Base-by-base conservation (phyloP, 2,888 invertebrate species). In the Synanthedon myopaeformis region DNA sequence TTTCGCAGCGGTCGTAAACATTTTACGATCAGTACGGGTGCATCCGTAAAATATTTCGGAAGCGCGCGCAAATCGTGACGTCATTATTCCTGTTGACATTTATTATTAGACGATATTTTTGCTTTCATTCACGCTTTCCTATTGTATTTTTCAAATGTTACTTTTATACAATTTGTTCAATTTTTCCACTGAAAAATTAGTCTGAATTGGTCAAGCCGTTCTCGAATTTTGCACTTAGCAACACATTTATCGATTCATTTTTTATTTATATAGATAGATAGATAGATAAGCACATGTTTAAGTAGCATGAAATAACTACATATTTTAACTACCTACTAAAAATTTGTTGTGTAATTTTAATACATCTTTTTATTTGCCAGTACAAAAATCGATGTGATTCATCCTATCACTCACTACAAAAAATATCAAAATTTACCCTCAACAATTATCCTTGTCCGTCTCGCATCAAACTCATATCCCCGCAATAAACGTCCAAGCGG, bases 11-110 rank as follows among this genome's bases (percentile, higher is more conserved):
- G 60, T 75, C 76, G 77, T 86, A 85, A 85, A 86, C 74, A 66
- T 74, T 84, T 86, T 85, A 86, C 82, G 81, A 82, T 53, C 66
- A 59, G 58, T 67, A 73, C 76, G 67, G 62, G 73, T 70, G 81
- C 80, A 82, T 82, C 76, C 83, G 79, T 81, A 85, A 82, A 83
- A 79, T 78, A 74, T 76, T 79, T 74, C 75, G 74, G 77, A 70
- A 70, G 70, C 71, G 62, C 58, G 58, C 52, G 61, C 57, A 54
- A 57, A 60, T 62, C 65, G 64, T 68, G 67, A 69, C 69, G 69
- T 67, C 65, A 64, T 67, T 65, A 67, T 64, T 55, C 61, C 56
- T 55, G 56, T 52, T 63, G 64, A 66, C 67, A 65, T 68, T 71
- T 69, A 70, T 71, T 69, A 70, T 69, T 65, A 65, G 57, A 54